Conservation (phyloP, 2,888 invertebrate species). For the Ectemnius lituratus region DNA sequence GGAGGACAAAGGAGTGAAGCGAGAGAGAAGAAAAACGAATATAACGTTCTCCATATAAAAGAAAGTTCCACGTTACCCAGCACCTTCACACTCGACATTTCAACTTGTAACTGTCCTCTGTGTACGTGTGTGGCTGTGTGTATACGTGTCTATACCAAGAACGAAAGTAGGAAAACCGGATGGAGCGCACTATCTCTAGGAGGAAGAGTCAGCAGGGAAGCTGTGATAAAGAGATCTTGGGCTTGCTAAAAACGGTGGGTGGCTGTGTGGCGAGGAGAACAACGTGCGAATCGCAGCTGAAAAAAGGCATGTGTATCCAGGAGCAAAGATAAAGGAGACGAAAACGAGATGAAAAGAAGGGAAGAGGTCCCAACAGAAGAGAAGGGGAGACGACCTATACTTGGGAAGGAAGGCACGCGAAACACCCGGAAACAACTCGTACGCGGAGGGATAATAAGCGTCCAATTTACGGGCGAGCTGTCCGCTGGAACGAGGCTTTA, state of each 20-base stretch:
- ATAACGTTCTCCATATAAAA: conserved; percentile 10
- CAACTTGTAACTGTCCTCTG: neutral
- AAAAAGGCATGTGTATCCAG: neutral
- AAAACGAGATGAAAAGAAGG: neutral
- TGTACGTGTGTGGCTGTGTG: neutral
- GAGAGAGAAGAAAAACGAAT: neutral
- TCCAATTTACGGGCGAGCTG: conserved; percentile 38
- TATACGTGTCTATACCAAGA: neutral
- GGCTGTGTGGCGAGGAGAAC: neutral
- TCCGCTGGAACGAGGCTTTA: conserved; percentile 19
- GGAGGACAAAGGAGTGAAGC: conserved; percentile 1
- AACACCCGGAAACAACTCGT: conserved; percentile 13
- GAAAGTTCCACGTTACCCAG: neutral
- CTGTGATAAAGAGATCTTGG: conserved; percentile 3
- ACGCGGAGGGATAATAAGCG: conserved; percentile 37
- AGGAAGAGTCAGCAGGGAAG: neutral
- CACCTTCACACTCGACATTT: too few relatives aligned
- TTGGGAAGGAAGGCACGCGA: neutral
- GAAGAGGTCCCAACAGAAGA: neutral
- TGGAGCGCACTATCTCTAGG: neutral
- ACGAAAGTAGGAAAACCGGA: neutral
- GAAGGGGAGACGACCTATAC: neutral
- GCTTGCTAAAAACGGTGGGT: neutral
- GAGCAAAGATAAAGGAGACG: neutral
- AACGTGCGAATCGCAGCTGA: neutral